phyloP scores from a whole-genome alignment of 30 jellyfish, hydroid and myxozoan genomes.

The Sanderia malayensis region DNA sequence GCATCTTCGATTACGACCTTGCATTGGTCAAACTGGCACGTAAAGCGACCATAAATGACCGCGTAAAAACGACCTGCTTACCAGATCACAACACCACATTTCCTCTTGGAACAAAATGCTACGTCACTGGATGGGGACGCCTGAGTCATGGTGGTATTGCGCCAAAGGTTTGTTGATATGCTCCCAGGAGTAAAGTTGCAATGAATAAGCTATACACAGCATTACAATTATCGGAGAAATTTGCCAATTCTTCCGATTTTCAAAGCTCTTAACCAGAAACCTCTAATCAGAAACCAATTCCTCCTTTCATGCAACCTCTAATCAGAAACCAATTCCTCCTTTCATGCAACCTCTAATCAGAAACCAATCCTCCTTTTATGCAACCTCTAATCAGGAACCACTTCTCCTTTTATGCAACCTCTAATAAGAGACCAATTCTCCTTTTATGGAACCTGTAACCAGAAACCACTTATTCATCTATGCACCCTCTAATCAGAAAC shows the following conservation, averaged over 20 bases:
- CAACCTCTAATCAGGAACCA: not conserved
- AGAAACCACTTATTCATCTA: not conserved
- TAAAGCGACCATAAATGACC: slow-evolving; percentile 64
- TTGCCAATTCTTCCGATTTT: no score
- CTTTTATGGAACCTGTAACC: not conserved
- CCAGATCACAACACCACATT: slow-evolving; percentile 88
- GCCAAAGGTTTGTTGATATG: slow-evolving; percentile 87
- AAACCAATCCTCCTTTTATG: not conserved
- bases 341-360: not conserved
- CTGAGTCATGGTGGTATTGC: slow-evolving; percentile 78
- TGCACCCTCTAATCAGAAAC: no score
- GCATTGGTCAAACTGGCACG: slow-evolving; percentile 70
- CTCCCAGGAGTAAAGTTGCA: no score
- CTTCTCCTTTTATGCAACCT: not conserved
- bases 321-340: no score
- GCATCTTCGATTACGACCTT: slow-evolving; percentile 63
- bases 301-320: no score
- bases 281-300: no score
- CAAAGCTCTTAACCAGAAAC: no score
- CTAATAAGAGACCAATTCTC: not conserved
- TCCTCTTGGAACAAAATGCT: slow-evolving; percentile 82
- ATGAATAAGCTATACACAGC: no score
- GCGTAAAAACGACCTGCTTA: slow-evolving; percentile 87
- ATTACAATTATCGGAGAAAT: no score
- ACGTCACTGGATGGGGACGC: slow-evolving; percentile 98